These are phyloP conservation scores for Crenuchus spilurus DNA, from an alignment of 2,797 vertebrate species.

Conservation along the genomic window DNA sequence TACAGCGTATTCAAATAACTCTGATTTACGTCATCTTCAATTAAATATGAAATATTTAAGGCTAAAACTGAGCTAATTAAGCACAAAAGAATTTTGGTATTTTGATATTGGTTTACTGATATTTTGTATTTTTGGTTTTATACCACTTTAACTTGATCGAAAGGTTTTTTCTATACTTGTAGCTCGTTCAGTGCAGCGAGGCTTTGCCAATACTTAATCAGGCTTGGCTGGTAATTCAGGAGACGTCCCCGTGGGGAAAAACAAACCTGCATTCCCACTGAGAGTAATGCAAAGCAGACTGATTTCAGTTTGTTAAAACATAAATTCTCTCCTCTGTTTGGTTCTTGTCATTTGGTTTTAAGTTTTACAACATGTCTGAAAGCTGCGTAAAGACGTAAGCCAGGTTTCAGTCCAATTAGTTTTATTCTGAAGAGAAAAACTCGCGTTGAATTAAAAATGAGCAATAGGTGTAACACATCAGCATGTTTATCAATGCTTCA, in stretches of 20 bases:
- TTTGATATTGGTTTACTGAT: too few species aligned
- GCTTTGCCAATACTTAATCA: neutral
- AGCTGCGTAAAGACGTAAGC: neutral
- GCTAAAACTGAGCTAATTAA: too few species aligned
- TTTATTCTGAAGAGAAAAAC: neutral
- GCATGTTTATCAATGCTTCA: too few species aligned
- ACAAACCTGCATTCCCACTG: constrained; percentile 10
- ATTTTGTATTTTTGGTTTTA: too few species aligned
- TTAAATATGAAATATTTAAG: too few species aligned
- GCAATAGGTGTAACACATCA: neutral
- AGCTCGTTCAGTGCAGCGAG: neutral
- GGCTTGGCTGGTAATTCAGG: constrained; percentile 6
- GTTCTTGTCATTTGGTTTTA: constrained; percentile 3
- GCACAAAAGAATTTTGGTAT: too few species aligned
- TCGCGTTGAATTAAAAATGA: neutral
- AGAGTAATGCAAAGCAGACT: neutral
- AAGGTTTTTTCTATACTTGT: neutral
- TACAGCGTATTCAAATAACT: too few species aligned
- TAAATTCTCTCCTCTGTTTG: constrained; percentile 11
- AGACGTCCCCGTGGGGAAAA: neutral
- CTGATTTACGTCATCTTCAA: too few species aligned
- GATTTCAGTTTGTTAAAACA: neutral
- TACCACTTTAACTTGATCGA: too few species aligned
- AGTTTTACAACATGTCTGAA: neutral
- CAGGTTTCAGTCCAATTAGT: neutral